Percentiles rank a stretch among this genome's conserved stretches.
These are phyloP conservation scores for Atrichornis clamosus DNA, from an alignment of 2,113 vertebrate species.

Conservation along the genomic window DNA sequence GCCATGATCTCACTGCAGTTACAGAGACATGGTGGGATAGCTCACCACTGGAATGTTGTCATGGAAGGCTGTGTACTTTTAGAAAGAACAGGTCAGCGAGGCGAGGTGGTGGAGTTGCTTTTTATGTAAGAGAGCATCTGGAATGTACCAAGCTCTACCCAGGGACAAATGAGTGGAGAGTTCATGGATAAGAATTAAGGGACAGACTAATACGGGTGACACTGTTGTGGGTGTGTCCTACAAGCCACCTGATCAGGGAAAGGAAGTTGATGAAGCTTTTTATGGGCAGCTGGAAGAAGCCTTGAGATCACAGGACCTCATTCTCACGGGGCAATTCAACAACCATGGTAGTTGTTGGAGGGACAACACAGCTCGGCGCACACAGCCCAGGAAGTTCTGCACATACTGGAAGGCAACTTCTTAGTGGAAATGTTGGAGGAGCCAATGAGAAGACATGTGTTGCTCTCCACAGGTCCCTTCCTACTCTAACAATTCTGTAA, in stretches of 20 bases:
- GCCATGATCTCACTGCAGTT: not conserved
- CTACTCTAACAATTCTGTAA: not conserved
- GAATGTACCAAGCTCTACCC: not conserved
- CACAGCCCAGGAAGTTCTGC: not conserved
- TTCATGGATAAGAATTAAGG: not conserved
- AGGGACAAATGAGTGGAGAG: not conserved
- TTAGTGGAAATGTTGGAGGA: not conserved
- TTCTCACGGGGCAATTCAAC: not conserved
- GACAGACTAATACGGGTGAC: not conserved
- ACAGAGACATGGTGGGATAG: not conserved
- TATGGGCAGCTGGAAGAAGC: not conserved
- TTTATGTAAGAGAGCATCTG: not conserved
- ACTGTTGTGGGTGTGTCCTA: not conserved
- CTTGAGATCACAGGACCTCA: not conserved
- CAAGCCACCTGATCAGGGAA: not conserved
- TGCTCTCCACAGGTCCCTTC: not conserved
- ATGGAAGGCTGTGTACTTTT: too few relatives aligned
- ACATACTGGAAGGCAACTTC: not conserved
- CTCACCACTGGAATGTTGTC: not conserved
- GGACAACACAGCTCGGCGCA: rapidly evolving
- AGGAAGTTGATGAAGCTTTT: not conserved
- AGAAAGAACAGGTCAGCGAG: not conserved
- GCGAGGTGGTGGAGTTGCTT: not conserved
- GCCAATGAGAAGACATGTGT: not conserved
- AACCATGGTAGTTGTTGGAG: not conserved